These are phyloP conservation scores for Pachliopta kotzebuea DNA, from an alignment of 2,888 invertebrate species.

Conservation along the genomic window DNA sequence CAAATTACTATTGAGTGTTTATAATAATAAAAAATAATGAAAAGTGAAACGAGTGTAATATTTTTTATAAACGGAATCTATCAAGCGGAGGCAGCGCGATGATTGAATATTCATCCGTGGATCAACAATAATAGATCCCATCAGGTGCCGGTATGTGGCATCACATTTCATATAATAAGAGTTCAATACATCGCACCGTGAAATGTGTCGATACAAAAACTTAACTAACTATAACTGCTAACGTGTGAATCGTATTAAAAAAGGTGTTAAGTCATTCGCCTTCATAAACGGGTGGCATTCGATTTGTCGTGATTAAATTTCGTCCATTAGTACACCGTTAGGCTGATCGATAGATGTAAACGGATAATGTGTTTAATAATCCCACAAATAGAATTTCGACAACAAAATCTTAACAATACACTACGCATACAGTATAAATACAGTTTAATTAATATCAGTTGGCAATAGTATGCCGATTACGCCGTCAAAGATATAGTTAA, in stretches of 20 bases:
- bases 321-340: conserved; percentile 76
- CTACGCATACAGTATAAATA: conserved; percentile 36
- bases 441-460: conserved; percentile 34
- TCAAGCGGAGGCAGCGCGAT: conserved; percentile 64
- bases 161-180: conserved; percentile 79
- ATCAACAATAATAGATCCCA: conserved; percentile 79
- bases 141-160: conserved; percentile 75
- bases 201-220: conserved; percentile 79
- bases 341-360: conserved; percentile 57
- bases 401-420: conserved; percentile 47
- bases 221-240: conserved; percentile 78
- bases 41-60: conserved; percentile 5
- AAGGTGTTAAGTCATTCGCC: conserved; percentile 78
- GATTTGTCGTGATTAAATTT: conserved; percentile 80
- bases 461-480: conserved; percentile 7
- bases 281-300: conserved; percentile 80
- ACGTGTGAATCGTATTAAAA: conserved; percentile 81
- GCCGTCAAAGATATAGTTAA: conserved; percentile 6
- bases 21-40: background rate
- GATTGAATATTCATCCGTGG: conserved; percentile 79
- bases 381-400: conserved; percentile 63
- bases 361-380: conserved; percentile 70
- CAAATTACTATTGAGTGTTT: background rate
- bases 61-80: conserved; percentile 53
- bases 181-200: conserved; percentile 78